A percentile compares a stretch with the other conserved stretches of the same genome.
phyloP scores from a whole-genome alignment of 2,888 invertebrate genomes.

The Melieria crassipennis region DNA sequence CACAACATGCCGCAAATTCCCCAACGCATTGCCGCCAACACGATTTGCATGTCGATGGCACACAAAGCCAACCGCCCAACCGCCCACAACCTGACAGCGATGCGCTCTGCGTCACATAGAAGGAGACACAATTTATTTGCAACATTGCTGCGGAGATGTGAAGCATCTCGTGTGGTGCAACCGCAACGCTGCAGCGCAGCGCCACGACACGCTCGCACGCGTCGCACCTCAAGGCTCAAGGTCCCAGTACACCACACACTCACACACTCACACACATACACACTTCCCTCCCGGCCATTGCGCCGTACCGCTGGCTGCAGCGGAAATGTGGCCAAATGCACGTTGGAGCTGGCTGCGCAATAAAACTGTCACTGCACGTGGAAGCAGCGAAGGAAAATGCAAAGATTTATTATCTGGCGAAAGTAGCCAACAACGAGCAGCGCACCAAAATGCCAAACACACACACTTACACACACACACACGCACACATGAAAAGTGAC shows the following conservation, averaged over 20 bases:
- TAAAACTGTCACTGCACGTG: constrained; percentile 47
- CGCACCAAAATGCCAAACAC: constrained; percentile 21
- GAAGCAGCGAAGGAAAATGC: constrained; percentile 36
- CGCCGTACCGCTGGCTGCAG: neutral
- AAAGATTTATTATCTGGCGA: constrained; percentile 48
- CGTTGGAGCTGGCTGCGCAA: constrained; percentile 44
- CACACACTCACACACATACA: neutral
- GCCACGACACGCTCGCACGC: constrained; percentile 9
- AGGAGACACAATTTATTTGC: constrained; percentile 24
- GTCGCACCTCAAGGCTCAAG: constrained; percentile 2
- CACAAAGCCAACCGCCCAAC: neutral
- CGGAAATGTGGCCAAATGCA: constrained; percentile 47
- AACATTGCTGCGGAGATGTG: constrained; percentile 25
- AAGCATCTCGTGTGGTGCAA: constrained; percentile 25
- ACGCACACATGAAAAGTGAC: neutral
- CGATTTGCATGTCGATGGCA: constrained; percentile 14
- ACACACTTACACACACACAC: constrained; percentile 5
- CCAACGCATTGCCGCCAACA: neutral
- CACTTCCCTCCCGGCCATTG: neutral
- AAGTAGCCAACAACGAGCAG: constrained; percentile 42
- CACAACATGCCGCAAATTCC: neutral
- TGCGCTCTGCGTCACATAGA: too few species aligned
- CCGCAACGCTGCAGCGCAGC: constrained; percentile 27
- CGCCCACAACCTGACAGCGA: too few species aligned
- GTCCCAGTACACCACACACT: neutral